These are phyloP conservation scores for Neopipo cinnamomea DNA, from an alignment of 2,113 vertebrate genomes.

Conservation along the genomic window DNA sequence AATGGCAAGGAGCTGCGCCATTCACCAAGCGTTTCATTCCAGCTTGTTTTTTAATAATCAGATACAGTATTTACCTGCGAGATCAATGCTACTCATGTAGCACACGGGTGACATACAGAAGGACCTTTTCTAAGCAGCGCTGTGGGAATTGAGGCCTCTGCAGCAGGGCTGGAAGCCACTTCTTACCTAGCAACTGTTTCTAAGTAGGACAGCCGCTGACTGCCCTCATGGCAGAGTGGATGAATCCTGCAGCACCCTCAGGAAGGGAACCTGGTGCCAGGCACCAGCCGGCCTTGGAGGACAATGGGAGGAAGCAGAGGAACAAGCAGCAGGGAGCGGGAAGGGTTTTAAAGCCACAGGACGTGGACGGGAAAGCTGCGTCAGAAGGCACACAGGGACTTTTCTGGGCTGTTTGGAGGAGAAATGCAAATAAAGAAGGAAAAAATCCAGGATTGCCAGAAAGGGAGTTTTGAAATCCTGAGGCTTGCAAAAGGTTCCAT, in stretches of 20 bases:
- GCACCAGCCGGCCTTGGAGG: slow-evolving; percentile 40
- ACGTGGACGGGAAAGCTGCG: not conserved
- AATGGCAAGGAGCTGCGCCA: not conserved
- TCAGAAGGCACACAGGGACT: not conserved
- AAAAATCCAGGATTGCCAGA: not conserved
- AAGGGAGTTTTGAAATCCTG: not conserved
- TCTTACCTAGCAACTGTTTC: slow-evolving; percentile 73
- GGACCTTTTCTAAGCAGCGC: slow-evolving; percentile 63
- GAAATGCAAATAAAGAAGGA: slow-evolving; percentile 27
- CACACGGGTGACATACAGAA: slow-evolving; percentile 53
- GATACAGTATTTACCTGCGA: slow-evolving; percentile 44
- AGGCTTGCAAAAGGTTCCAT: not conserved
- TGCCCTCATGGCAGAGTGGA: slow-evolving; percentile 51
- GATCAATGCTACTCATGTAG: slow-evolving; percentile 54
- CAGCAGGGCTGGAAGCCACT: slow-evolving; percentile 63
- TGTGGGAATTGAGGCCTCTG: slow-evolving; percentile 69
- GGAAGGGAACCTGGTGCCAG: slow-evolving; percentile 54
- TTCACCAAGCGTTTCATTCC: not conserved
- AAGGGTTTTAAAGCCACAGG: slow-evolving; percentile 46
- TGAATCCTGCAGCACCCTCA: slow-evolving; percentile 60
- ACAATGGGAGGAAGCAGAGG: slow-evolving; percentile 49
- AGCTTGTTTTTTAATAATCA: slow-evolving; percentile 9
- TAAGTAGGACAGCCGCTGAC: slow-evolving; percentile 67
- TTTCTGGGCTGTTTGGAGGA: not conserved
- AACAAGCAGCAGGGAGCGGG: not conserved